Evolutionary conservation across 1,140 invertebrate species (phyloP).

Genomic region (Formica selysi): DNA sequence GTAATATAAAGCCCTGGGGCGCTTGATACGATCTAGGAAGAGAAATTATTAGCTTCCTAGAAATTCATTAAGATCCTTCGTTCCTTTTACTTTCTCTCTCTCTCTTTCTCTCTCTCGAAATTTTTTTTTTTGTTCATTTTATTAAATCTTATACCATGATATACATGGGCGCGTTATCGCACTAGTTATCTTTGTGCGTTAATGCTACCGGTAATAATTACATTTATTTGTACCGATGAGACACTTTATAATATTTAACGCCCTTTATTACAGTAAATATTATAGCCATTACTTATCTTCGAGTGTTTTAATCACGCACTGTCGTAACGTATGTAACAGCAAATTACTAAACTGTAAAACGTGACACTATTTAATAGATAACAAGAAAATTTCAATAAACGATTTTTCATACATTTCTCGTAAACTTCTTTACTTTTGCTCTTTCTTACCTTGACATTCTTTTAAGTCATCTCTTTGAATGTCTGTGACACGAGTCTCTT

Average conservation of each 20-base stretch:
- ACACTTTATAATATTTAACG: slow-evolving; percentile 41
- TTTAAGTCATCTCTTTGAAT: not conserved
- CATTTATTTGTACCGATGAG: slow-evolving; percentile 21
- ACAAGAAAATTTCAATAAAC: not conserved
- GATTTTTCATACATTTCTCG: not conserved
- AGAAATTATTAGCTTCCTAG: slow-evolving; percentile 58
- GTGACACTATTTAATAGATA: not conserved
- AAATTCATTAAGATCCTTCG: slow-evolving; percentile 51
- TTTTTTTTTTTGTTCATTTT: slow-evolving; percentile 25
- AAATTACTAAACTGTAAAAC: not conserved
- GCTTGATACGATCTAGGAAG: slow-evolving; percentile 47
- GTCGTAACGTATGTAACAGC: not conserved
- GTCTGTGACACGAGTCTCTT: slow-evolving; percentile 27
- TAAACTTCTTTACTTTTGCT: not conserved
- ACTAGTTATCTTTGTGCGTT: slow-evolving; percentile 17
- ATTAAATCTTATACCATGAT: slow-evolving; percentile 7
- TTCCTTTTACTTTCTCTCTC: slow-evolving; percentile 1
- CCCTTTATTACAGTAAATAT: slow-evolving; percentile 17
- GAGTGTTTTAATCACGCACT: slow-evolving; percentile 33
- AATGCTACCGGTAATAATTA: slow-evolving; percentile 49
- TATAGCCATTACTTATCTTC: slow-evolving; percentile 16
- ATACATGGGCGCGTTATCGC: slow-evolving; percentile 10
- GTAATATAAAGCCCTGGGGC: slow-evolving; percentile 42
- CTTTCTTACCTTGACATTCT: not conserved
- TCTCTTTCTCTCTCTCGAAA: not conserved